Percentiles rank a stretch among this genome's conserved stretches.
Evolutionary conservation across 2,797 vertebrate genomes (phyloP).

Genomic region (Pangasius larnaudii): DNA sequence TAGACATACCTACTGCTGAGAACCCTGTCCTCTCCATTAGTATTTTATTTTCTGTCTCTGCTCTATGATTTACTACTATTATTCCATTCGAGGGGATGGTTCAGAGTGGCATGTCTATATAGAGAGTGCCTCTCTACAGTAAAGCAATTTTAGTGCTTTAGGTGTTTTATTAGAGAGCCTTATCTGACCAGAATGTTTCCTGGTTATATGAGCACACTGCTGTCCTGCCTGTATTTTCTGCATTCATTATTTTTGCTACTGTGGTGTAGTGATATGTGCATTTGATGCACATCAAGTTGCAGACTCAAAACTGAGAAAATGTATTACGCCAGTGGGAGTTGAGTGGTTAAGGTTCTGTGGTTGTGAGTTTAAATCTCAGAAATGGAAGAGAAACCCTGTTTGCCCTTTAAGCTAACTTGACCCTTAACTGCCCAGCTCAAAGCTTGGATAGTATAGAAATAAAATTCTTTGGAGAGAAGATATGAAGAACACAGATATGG

Average conservation of each 20-base stretch:
- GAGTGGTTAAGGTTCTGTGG: not conserved
- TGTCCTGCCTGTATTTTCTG: not conserved
- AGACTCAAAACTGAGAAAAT: not conserved
- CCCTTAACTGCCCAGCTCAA: not conserved
- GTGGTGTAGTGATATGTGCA: not conserved
- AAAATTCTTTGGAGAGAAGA: not conserved
- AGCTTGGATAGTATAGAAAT: not conserved
- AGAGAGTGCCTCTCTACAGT: not conserved
- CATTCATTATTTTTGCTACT: not conserved
- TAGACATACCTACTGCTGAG: not conserved
- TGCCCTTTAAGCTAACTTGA: not conserved
- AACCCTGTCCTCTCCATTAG: not conserved
- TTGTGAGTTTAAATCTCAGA: not conserved
- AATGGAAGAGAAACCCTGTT: not conserved
- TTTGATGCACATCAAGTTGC: not conserved
- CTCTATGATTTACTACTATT: conserved; percentile 5
- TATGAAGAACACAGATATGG: not conserved
- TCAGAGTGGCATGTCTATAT: conserved; percentile 11
- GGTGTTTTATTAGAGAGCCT: conserved; percentile 6
- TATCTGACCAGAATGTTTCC: not conserved
- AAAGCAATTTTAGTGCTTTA: not conserved
- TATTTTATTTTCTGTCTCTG: conserved; percentile 5
- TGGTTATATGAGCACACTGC: not conserved
- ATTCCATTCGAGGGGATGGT: not conserved
- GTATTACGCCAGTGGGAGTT: not conserved